Conservation (phyloP, 2,888 invertebrate genomes). For the Caradrina kadenii region DNA sequence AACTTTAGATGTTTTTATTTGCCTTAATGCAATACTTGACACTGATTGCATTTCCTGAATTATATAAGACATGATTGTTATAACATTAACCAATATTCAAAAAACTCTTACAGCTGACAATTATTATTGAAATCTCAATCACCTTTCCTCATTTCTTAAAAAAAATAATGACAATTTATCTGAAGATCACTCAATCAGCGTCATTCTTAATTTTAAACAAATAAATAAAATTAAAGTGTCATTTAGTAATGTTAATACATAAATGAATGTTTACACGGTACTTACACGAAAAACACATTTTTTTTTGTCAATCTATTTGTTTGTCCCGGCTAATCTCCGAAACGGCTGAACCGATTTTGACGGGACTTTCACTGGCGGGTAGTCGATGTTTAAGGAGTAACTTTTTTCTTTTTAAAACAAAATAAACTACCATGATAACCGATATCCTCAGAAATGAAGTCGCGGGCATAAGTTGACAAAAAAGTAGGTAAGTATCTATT, state of each 20-base stretch:
- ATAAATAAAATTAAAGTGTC: no score
- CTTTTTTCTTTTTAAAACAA: no score
- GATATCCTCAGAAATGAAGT: no score
- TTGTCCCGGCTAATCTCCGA: no score
- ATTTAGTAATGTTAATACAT: no score
- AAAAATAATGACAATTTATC: not conserved
- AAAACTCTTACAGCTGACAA: conserved; percentile 4
- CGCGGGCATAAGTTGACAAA: not conserved
- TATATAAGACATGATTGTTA: conserved; percentile 26
- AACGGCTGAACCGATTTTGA: no score
- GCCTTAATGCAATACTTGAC: conserved; percentile 19
- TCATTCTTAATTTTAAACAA: not conserved
- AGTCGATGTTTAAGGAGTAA: no score
- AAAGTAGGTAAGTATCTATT: not conserved
- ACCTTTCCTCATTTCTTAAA: not conserved
- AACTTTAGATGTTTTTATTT: conserved; percentile 22
- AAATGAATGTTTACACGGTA: no score
- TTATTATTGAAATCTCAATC: not conserved
- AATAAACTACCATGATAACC: no score
- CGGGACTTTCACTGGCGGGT: no score
- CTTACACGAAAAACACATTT: no score
- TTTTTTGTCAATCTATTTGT: no score
- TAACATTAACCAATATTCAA: conserved; percentile 15
- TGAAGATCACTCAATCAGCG: not conserved
- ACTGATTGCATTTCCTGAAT: conserved; percentile 39